These are phyloP conservation scores for Periophthalmodon schlosseri DNA, from an alignment of 2,113 vertebrate species.

Conservation along the genomic window DNA sequence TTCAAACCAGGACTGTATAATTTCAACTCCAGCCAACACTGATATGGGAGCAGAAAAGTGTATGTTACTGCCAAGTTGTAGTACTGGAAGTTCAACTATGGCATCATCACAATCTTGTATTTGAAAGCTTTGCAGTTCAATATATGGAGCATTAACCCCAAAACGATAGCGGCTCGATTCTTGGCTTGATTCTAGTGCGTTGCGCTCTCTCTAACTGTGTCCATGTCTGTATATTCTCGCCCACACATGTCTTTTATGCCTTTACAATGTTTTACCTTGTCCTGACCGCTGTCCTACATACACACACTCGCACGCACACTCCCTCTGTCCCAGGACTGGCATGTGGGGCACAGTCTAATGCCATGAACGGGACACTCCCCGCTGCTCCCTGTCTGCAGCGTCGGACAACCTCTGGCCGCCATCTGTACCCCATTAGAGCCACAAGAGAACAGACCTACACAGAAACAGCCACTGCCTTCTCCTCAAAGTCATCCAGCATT, in stretches of 20 bases:
- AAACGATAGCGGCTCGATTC: too few relatives aligned
- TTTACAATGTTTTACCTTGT: constrained; percentile 64
- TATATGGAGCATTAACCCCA: too few relatives aligned
- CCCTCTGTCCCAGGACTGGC: constrained; percentile 39
- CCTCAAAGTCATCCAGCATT: constrained; percentile 61
- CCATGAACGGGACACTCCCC: constrained; percentile 60
- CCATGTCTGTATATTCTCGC: constrained; percentile 26
- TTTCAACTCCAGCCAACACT: too few relatives aligned
- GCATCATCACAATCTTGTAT: too few relatives aligned
- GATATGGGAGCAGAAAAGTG: too few relatives aligned
- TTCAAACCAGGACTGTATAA: too few relatives aligned
- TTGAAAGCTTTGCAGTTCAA: too few relatives aligned
- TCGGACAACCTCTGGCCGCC: constrained; percentile 60
- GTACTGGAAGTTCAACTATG: too few relatives aligned
- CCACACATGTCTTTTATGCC: constrained; percentile 33
- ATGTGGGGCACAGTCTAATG: constrained; percentile 52
- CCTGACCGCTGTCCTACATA: constrained; percentile 35
- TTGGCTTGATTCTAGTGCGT: too few relatives aligned
- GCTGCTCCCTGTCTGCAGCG: constrained; percentile 58
- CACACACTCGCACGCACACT: not conserved
- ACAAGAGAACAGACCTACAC: constrained; percentile 50
- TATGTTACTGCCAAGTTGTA: too few relatives aligned
- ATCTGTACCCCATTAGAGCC: constrained; percentile 73
- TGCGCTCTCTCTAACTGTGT: not conserved
- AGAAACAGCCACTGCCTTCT: constrained; percentile 30